Evolutionary conservation across 1,140 invertebrate genomes (phyloP).

Genomic region (Cotesia chilonis): DNA sequence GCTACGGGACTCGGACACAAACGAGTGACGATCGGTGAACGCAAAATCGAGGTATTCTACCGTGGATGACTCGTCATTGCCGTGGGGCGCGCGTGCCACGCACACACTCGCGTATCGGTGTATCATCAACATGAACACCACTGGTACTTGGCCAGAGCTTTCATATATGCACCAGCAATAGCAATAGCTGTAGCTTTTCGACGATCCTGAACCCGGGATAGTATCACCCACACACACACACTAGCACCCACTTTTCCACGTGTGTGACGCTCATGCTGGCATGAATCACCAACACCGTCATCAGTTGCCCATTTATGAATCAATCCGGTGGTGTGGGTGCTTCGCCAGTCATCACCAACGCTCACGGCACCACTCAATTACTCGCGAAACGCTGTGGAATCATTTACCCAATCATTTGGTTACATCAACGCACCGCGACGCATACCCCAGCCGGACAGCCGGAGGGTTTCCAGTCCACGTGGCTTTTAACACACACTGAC

Average conservation of each 20-base stretch:
- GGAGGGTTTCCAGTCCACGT: conserved; percentile 1
- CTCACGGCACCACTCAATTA: conserved; percentile 63
- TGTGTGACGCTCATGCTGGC: not conserved
- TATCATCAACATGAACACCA: conserved; percentile 38
- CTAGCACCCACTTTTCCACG: too few relatives aligned
- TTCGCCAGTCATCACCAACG: conserved; percentile 60
- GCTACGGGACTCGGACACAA: conserved; percentile 26
- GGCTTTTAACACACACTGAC: conserved; percentile 1
- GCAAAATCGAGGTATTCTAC: conserved; percentile 61
- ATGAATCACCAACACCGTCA: not conserved
- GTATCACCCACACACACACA: conserved; percentile 21
- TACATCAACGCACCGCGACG: conserved; percentile 60
- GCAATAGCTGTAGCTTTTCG: conserved; percentile 20
- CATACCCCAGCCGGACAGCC: not conserved
- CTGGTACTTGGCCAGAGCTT: conserved; percentile 28
- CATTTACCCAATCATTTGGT: conserved; percentile 69
- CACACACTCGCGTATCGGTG: conserved; percentile 43
- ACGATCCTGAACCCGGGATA: not conserved
- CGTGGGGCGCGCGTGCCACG: conserved; percentile 64
- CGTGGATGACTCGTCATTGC: conserved; percentile 67
- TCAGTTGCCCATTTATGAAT: too few relatives aligned
- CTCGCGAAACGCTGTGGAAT: conserved; percentile 65
- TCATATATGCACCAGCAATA: not conserved
- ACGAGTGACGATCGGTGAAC: conserved; percentile 38
- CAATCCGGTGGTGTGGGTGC: not conserved